Evolutionary conservation across 2,888 invertebrate species (phyloP), one percentile per base, ranked within the genome.

Genomic region (Pilophorus perplexus): DNA sequence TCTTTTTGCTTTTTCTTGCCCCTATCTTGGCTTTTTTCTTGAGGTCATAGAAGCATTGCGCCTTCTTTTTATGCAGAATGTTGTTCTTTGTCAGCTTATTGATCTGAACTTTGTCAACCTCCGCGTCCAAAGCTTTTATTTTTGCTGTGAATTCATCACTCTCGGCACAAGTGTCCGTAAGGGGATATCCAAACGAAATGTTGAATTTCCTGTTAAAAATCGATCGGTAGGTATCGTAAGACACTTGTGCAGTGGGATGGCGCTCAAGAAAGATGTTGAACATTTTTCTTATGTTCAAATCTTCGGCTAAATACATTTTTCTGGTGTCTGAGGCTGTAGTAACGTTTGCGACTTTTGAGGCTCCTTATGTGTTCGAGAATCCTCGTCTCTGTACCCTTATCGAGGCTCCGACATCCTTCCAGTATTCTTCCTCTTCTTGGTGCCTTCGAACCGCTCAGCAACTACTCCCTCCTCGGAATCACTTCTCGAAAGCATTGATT

Each of bases 181-280:
- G 65, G 40, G 74, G 74, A 71, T 74, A 74, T 25, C 74, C 73
- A 66, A 73, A 74, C 23, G 62, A 48, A 25, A 73, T 71, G 64
- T 74, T 74, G 64, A 73, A 74, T 37, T 71, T 62, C 40, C n/a
- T 71, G 10, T 65, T 64, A 67, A 73, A 72, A 28, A 72, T 72
- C 38, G 64, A 64, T 48, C 72, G 67, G 67, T 74, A 74, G 22
- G 71, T 67, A 64, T 72, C 72, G 66, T 73, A 72, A 18, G 70
- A 72, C 27, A 68, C 67, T 42, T 6, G 6, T 6, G 42, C 16
- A 42, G 14, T 42, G 12, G 33, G 33, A 33, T 33, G 33, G 8
- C 12, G 8, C 12, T 33, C 8, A n/a, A n/a, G n/a, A n/a, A n/a
- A n/a, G n/a, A n/a, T n/a, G n/a, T n/a, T n/a, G n/a, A n/a, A n/a